Evolutionary conservation across 2,888 invertebrate species (phyloP).

Genomic region (Boloria euphrosyne): DNA sequence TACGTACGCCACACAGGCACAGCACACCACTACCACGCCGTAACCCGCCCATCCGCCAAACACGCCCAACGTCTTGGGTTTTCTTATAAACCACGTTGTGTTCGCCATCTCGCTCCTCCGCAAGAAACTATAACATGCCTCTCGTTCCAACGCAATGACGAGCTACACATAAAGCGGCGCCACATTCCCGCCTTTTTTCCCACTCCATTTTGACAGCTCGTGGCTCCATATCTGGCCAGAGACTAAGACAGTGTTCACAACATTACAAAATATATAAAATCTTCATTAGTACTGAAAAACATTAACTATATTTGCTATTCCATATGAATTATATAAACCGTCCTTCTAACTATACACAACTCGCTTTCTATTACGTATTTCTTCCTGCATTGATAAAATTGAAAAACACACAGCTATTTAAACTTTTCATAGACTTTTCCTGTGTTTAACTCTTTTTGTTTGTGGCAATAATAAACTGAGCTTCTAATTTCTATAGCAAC

Average conservation of each 20-base stretch:
- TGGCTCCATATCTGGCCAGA: slow-evolving; percentile 81
- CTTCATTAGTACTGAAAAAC: neutral
- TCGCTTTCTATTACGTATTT: too few relatives aligned
- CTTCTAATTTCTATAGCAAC: neutral
- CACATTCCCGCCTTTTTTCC: slow-evolving; percentile 84
- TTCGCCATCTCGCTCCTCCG: slow-evolving; percentile 67
- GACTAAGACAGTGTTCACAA: slow-evolving; percentile 77
- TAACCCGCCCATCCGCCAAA: slow-evolving; percentile 81
- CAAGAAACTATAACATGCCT: slow-evolving; percentile 44
- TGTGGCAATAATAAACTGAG: too few relatives aligned
- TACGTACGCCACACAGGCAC: slow-evolving; percentile 54
- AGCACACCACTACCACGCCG: slow-evolving; percentile 62
- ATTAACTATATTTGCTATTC: slow-evolving; percentile 5
- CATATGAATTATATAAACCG: neutral
- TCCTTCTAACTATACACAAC: neutral
- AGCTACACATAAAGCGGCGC: slow-evolving; percentile 81
- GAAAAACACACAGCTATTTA: too few relatives aligned
- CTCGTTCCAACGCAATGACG: slow-evolving; percentile 77
- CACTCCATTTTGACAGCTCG: slow-evolving; percentile 83
- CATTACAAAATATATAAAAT: slow-evolving; percentile 7
- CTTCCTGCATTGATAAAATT: too few relatives aligned
- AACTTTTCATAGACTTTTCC: too few relatives aligned
- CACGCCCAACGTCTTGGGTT: slow-evolving; percentile 83
- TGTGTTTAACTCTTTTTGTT: too few relatives aligned
- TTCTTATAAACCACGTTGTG: slow-evolving; percentile 82